Conservation (phyloP, 2,113 vertebrate genomes). For the Oceanodroma tethys region DNA sequence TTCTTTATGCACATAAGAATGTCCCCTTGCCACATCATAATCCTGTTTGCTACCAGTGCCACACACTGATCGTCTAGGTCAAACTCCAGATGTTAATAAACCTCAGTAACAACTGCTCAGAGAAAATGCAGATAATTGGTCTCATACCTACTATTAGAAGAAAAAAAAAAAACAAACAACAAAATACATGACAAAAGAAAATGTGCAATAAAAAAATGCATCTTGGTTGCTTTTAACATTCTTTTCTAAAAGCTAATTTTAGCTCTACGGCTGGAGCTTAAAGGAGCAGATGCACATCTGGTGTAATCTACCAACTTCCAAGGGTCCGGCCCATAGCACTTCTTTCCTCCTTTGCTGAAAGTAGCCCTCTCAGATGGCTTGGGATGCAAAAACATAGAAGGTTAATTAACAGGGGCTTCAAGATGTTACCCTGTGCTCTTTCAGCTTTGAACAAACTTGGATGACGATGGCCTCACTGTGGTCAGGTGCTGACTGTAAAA, state of each 20-base stretch:
- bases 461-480: neutral
- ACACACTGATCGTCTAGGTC: conserved; percentile 56
- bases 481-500: neutral
- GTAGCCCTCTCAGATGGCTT: neutral
- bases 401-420: neutral
- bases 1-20: conserved; percentile 65
- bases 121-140: conserved; percentile 41
- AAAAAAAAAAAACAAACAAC: neutral
- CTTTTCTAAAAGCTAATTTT: conserved; percentile 26
- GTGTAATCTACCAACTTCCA: neutral
- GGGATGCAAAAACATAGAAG: neutral
- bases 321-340: neutral
- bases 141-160: conserved; percentile 10
- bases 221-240: conserved; percentile 27
- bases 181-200: neutral
- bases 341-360: neutral
- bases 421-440: neutral
- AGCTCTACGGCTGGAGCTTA: neutral
- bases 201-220: neutral
- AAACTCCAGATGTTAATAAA: conserved; percentile 64
- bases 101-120: neutral
- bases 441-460: neutral
- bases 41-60: conserved; percentile 62
- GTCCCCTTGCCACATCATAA: conserved; percentile 65
- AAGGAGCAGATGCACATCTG: conserved; percentile 13